Base-by-base conservation (phyloP, 2,888 invertebrate species). In the Brachylomia viminalis region DNA sequence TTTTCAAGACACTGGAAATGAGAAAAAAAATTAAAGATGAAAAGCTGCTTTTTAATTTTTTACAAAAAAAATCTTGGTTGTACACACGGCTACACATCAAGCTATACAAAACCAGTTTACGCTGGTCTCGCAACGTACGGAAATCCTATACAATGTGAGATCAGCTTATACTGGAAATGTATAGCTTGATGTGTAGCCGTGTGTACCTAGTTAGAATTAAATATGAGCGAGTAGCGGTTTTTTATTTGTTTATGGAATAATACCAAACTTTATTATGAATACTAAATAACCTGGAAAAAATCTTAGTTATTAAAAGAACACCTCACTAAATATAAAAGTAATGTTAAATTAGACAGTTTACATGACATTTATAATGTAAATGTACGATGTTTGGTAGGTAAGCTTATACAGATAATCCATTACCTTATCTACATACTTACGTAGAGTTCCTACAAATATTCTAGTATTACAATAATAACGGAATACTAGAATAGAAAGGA, bases 401-500 rank as follows among this genome's bases (percentile, higher is more conserved):
- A n/a, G n/a, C 33, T 27, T 20, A 23, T 54, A 56, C 54, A 42
- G 38, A 52, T 49, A 56, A 59, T 59, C 15, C 1, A 70, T 66
- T 67, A 70, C 38, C 81, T n/a, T n/a, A n/a, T n/a, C n/a, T n/a
- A n/a, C n/a, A 66, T 70, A 71, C 42, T 52, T 61, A 56, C 17
- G 47, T 68, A 59, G 64, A 83, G 4, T 15, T 58, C 38, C 33
- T 79, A 64, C 70, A 64, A 77, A 76, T 72, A 72, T 59, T 54
- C 33, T 49, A n/a, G 2, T 68, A 73, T 79, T 79, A 81, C 52
- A n/a, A 68, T 83, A 61, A 79, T 72, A 83, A 64, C 30, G 47
- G 68, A 79, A 79, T 72, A 72, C 62, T 72, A 47, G 64, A 86
- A 80, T 84, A 87, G 88, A 88, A 87, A 87, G 87, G 88, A 86